Evolutionary conservation across 1,140 invertebrate species (phyloP).

Genomic region (Neodiprion fabricii): DNA sequence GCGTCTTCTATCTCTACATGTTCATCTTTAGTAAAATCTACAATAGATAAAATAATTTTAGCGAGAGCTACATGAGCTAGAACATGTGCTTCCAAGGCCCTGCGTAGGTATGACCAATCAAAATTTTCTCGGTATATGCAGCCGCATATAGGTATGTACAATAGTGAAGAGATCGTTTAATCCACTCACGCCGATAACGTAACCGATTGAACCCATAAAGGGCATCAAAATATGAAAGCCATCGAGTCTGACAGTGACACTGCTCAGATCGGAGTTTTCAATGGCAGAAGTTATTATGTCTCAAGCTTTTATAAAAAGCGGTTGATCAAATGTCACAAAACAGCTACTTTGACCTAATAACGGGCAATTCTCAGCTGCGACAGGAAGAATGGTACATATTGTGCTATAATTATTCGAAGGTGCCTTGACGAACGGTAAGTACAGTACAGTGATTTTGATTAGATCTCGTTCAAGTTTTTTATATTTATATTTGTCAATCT

Average conservation of each 20-base stretch:
- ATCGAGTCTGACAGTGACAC: constrained; percentile 23
- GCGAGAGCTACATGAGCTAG: constrained; percentile 8
- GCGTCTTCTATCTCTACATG: not conserved
- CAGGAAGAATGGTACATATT: constrained; percentile 29
- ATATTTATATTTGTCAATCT: no score
- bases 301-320: not conserved
- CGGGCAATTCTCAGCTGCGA: constrained; percentile 23
- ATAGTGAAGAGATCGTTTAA: constrained; percentile 32
- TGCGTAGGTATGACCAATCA: constrained; percentile 40
- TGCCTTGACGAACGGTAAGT: constrained; percentile 34
- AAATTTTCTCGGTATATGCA: constrained; percentile 39
- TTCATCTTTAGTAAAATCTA: not conserved
- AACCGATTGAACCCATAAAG: constrained; percentile 35
- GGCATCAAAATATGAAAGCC: constrained; percentile 35
- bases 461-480: not conserved
- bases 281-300: not conserved
- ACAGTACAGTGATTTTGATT: constrained; percentile 24
- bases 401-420: constrained; percentile 35
- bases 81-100: constrained; percentile 44
- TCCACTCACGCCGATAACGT: constrained; percentile 37
- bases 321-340: not conserved
- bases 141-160: constrained; percentile 19
- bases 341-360: constrained; percentile 22
- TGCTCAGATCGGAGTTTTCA: constrained; percentile 28
- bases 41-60: not conserved